Evolutionary conservation across 2,113 vertebrate species (phyloP).

Genomic region (Tiliqua scincoides): DNA sequence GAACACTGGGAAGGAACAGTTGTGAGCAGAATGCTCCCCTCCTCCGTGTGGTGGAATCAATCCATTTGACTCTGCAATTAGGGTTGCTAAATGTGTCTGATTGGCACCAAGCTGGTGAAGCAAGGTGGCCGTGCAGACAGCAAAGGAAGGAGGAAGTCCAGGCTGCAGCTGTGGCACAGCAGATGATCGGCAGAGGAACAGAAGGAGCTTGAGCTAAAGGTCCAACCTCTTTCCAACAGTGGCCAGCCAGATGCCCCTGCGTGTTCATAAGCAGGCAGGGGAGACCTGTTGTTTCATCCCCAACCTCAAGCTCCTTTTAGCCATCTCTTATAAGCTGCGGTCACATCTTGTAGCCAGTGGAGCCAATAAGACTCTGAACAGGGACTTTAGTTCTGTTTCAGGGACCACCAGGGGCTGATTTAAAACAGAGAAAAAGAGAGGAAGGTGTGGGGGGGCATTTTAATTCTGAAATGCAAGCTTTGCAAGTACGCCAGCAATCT

Average conservation of each 20-base stretch:
- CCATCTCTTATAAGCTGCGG: no score
- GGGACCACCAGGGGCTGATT: background rate
- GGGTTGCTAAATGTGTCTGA: background rate
- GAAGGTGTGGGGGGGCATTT: background rate
- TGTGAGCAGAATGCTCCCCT: background rate
- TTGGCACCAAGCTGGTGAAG: background rate
- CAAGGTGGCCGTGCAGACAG: background rate
- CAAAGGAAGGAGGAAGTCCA: background rate
- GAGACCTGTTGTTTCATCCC: background rate
- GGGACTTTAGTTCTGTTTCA: background rate
- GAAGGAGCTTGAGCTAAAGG: background rate
- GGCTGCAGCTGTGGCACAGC: background rate
- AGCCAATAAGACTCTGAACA: background rate
- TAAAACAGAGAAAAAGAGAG: background rate
- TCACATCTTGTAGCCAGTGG: background rate
- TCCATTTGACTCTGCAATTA: constrained; percentile 9
- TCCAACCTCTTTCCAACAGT: background rate
- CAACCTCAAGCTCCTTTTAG: background rate
- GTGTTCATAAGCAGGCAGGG: no score
- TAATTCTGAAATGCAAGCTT: background rate
- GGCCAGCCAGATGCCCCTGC: background rate
- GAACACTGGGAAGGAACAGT: background rate
- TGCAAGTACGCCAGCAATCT: background rate
- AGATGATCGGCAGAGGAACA: no score
- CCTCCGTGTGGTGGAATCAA: background rate